Percentiles rank a stretch among this genome's conserved stretches.
phyloP scores from a whole-genome alignment of 2,888 invertebrate species.

The Panorpa germanica region DNA sequence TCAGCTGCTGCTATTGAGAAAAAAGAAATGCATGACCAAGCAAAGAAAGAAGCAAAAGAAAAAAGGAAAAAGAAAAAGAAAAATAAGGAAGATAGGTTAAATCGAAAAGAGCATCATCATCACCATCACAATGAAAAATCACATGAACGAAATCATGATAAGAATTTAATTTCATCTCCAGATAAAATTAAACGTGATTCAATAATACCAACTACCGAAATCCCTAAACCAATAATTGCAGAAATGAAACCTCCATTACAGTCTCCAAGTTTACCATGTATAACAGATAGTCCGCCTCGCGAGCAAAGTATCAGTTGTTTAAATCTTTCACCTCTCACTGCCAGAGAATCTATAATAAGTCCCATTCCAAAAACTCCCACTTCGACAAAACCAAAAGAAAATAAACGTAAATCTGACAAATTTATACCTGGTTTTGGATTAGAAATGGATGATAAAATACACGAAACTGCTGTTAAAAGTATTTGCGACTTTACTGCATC shows the following conservation, averaged over 20 bases:
- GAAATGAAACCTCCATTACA: slow-evolving; percentile 25
- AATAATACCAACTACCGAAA: no score
- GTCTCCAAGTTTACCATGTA: slow-evolving; percentile 40
- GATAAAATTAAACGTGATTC: no score
- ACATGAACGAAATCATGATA: slow-evolving; percentile 13
- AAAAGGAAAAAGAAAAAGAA: slow-evolving; percentile 75
- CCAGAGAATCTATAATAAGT: slow-evolving; percentile 23
- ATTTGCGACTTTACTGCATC: slow-evolving; percentile 39
- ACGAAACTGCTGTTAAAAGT: slow-evolving; percentile 65
- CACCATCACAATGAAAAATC: slow-evolving; percentile 38
- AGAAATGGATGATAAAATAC: slow-evolving; percentile 45
- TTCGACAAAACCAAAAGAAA: slow-evolving; percentile 17
- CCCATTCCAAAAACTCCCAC: slow-evolving; percentile 37
- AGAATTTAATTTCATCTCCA: not conserved
- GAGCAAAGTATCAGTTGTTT: slow-evolving; percentile 20
- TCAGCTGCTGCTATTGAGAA: slow-evolving; percentile 19
- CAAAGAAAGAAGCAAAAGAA: slow-evolving; percentile 43
- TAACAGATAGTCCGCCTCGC: slow-evolving; percentile 41
- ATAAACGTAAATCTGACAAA: slow-evolving; percentile 30
- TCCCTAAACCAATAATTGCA: slow-evolving; percentile 23
- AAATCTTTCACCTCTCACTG: slow-evolving; percentile 13
- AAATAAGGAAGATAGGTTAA: slow-evolving; percentile 57
- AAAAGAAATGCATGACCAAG: slow-evolving; percentile 22
- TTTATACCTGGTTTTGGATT: slow-evolving; percentile 47
- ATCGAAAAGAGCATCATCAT: slow-evolving; percentile 45